Base-by-base conservation (phyloP, 2,888 invertebrate species). In the Synanthedon myopaeformis region DNA sequence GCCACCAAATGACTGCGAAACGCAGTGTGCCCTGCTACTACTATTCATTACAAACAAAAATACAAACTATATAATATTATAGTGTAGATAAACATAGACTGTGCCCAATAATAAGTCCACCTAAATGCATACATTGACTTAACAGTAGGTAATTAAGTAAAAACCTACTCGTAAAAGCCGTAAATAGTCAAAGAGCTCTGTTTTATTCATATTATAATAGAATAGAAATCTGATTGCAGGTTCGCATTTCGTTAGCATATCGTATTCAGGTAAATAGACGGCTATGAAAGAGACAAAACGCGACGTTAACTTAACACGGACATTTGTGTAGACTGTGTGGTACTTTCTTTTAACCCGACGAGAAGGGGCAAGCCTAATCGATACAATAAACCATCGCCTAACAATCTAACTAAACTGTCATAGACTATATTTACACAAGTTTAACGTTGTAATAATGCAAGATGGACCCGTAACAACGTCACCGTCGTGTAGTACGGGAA, bases 401-500 rank as follows among this genome's bases (percentile, higher is more conserved):
- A 54, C 52, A 52, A 57, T 56, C 55, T 55, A 52, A 56, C 50
- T 55, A 55, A 59, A 58, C 14, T 45, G n/a, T 45, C 45, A 45
- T 14, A 45, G n/a, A 3, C 14, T 45, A n/a, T 45, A 13, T 45
- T 45, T 13, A 45, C 45, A 12, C 14, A 5, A 12, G 14, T 13
- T 45, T 45, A n/a, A 12, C 45, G 45, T 12, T 14, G 14, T 3
- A 45, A 45, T 45, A 45, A 45, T 14, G 45, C n/a, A 14, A 12
- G 45, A 6, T 45, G 54, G 50, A 55, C 55, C 52, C 52, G 55
- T 67, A 66, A 65, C 58, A 62, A 69, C 60, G 56, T 58, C 67
- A 80, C 84, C 81, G 87, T 82, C 70, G 86, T 59, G 69, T 66
- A 68, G 65, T 74, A 76, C 84, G 83, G 71, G 67, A 82, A 86